phyloP scores from a whole-genome alignment of 2,113 vertebrate species.

The Apodemus speciosus region DNA sequence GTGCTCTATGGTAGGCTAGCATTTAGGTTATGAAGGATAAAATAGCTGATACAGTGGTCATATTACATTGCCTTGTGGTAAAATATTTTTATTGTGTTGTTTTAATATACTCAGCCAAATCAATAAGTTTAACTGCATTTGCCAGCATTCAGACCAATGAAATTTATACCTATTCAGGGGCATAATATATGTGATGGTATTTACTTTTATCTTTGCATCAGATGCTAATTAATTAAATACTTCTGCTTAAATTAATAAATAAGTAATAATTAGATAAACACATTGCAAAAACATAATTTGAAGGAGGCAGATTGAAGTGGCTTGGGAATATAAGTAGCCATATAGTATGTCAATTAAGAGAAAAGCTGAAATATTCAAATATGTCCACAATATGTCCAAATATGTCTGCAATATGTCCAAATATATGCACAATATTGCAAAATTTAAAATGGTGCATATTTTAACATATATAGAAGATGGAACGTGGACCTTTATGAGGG shows the following conservation, averaged over 20 bases:
- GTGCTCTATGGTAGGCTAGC: conserved; percentile 83
- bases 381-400: conserved; percentile 89
- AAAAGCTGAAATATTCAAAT: conserved; percentile 88
- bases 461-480: conserved; percentile 82
- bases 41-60: conserved; percentile 85
- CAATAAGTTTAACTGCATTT: conserved; percentile 87
- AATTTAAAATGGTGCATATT: conserved; percentile 84
- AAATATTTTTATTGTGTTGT: conserved; percentile 88
- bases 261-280: conserved; percentile 86
- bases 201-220: conserved; percentile 85
- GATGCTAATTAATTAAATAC: conserved; percentile 86
- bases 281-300: conserved; percentile 83
- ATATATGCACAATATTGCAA: conserved; percentile 87
- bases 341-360: conserved; percentile 87
- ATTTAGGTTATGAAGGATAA: conserved; percentile 85
- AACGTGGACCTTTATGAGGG: conserved; percentile 75
- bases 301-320: conserved; percentile 86
- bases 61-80: conserved; percentile 85
- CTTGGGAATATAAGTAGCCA: conserved; percentile 86
- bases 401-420: conserved; percentile 90
- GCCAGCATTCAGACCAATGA: conserved; percentile 82
- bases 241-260: conserved; percentile 86
- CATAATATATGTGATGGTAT: conserved; percentile 81
- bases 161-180: conserved; percentile 80
- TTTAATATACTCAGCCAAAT: conserved; percentile 86